Percentiles rank a stretch among this genome's conserved stretches.
Conservation (phyloP, 1,140 invertebrate species). For the Monochamus saltuarius region DNA sequence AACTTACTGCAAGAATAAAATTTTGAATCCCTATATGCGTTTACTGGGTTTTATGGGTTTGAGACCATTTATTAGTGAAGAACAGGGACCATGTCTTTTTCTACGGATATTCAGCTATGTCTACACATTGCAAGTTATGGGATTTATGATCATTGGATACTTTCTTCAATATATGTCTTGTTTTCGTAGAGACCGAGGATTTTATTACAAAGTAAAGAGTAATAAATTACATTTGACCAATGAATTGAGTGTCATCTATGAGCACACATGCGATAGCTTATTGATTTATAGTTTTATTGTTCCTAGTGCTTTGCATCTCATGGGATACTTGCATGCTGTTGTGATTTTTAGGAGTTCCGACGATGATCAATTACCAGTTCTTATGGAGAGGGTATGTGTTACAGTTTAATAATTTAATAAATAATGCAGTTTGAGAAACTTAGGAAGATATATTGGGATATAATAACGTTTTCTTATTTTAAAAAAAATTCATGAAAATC, state of each 20-base stretch:
- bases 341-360: slow-evolving; percentile 78
- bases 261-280: slow-evolving; percentile 68
- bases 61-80: slow-evolving; percentile 65
- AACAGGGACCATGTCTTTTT: slow-evolving; percentile 58
- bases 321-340: slow-evolving; percentile 75
- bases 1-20: slow-evolving; percentile 77
- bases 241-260: slow-evolving; percentile 52
- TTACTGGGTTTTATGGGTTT: slow-evolving; percentile 72
- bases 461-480: too few relatives aligned
- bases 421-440: too few relatives aligned
- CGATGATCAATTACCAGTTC: slow-evolving; percentile 82
- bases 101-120: slow-evolving; percentile 63
- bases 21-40: slow-evolving; percentile 72
- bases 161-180: slow-evolving; percentile 74
- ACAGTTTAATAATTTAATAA: slow-evolving; percentile 10
- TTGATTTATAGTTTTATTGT: slow-evolving; percentile 75
- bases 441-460: too few relatives aligned
- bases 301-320: slow-evolving; percentile 74
- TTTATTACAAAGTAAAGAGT: slow-evolving; percentile 56
- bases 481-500: too few relatives aligned
- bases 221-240: not conserved
- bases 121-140: slow-evolving; percentile 64
- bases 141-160: slow-evolving; percentile 69
- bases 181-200: slow-evolving; percentile 74
- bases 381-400: slow-evolving; percentile 80